phyloP scores from a whole-genome alignment of 2,888 invertebrate species.

The Clusia tigrina region DNA sequence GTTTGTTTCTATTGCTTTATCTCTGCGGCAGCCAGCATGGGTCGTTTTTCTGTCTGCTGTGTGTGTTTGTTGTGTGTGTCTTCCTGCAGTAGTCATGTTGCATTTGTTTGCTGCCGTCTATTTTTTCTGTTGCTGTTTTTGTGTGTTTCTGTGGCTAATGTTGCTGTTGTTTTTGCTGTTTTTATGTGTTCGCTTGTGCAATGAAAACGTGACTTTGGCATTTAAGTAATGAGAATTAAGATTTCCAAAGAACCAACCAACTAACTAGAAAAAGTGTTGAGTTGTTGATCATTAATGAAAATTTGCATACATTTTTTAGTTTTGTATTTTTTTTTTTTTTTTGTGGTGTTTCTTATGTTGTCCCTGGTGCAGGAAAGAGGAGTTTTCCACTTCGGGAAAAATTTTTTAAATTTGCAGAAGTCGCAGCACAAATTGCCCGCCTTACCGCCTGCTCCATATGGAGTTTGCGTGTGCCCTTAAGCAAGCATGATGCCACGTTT shows the following conservation, averaged over 20 bases:
- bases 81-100: neutral
- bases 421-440: no score
- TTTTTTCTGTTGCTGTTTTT: neutral
- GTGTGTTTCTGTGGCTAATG: neutral
- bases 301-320: conserved; percentile 2
- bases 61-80: no score
- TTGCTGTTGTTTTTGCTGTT: neutral
- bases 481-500: no score
- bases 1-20: neutral
- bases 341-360: neutral
- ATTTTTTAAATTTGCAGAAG: no score
- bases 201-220: conserved; percentile 20
- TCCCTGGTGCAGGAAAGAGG: neutral
- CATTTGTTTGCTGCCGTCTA: no score
- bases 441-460: no score
- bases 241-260: neutral
- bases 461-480: no score
- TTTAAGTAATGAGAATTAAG: conserved; percentile 14
- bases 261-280: conserved; percentile 10
- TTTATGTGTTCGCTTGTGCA: neutral
- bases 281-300: neutral
- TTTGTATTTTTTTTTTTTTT: neutral
- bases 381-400: no score
- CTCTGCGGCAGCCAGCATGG: neutral
- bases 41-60: neutral